phyloP scores from a whole-genome alignment of 2,113 vertebrate genomes.

The Catharus bicknelli region DNA sequence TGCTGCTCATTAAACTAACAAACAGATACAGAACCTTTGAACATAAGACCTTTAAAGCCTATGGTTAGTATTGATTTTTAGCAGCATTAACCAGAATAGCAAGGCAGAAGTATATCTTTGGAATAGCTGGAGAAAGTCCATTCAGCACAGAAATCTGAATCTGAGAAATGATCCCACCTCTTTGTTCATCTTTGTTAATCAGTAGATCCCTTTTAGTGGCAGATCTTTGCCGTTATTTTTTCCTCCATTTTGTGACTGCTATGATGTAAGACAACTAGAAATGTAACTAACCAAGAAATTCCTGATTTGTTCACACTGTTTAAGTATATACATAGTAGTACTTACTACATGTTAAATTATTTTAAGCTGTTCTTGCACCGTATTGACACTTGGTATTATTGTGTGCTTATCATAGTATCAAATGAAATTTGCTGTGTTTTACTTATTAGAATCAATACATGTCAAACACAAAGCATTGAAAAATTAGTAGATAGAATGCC shows the following conservation, averaged over 20 bases:
- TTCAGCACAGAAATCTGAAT: not conserved
- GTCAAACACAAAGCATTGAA: not conserved
- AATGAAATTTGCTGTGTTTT: not conserved
- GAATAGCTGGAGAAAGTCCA: not conserved
- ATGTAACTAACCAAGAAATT: not conserved
- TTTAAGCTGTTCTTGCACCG: not conserved
- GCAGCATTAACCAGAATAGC: not conserved
- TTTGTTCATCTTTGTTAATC: not conserved
- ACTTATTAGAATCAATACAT: not conserved
- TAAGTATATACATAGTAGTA: not conserved
- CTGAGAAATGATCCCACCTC: not conserved
- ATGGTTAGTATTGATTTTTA: not conserved
- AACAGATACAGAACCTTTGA: not conserved
- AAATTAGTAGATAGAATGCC: not conserved
- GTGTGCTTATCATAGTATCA: not conserved
- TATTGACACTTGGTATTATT: not conserved
- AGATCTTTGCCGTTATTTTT: not conserved
- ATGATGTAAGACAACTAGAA: not conserved
- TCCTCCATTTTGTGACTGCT: not conserved
- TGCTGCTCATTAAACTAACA: not conserved
- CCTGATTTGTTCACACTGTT: not conserved
- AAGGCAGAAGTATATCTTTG: not conserved
- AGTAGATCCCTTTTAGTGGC: not conserved
- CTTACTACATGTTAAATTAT: not conserved
- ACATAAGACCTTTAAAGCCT: not conserved